These are phyloP conservation scores for Hystrix cristata DNA, from an alignment of 2,113 vertebrate species.

Conservation along the genomic window DNA sequence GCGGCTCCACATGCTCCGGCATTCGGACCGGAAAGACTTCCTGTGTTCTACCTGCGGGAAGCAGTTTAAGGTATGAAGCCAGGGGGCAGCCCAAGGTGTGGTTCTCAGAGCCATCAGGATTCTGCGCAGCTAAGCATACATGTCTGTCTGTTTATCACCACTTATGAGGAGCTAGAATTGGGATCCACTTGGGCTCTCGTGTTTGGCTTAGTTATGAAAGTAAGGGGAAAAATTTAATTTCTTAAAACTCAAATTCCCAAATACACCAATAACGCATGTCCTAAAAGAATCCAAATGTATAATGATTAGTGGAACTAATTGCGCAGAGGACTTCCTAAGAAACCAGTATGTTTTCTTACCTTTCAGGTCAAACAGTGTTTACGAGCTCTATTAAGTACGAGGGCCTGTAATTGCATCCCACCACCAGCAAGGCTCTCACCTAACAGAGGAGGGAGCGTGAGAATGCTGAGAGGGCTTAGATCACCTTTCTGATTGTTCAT, in stretches of 20 bases:
- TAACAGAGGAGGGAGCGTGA: background rate
- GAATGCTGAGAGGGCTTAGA: background rate
- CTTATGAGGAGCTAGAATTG: background rate
- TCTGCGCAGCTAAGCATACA: fast-evolving
- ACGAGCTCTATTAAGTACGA: background rate
- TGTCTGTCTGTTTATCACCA: background rate
- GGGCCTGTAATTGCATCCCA: background rate
- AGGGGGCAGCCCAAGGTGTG: no score
- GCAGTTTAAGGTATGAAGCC: slow-evolving; percentile 95
- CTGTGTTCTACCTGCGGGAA: slow-evolving; percentile 98
- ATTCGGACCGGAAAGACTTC: slow-evolving; percentile 98
- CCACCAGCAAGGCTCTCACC: background rate
- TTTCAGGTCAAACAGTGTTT: background rate
- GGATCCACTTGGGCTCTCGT: background rate
- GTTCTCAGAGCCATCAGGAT: background rate
- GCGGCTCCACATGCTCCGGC: slow-evolving; percentile 97
- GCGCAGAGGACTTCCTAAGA: background rate
- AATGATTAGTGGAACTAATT: background rate
- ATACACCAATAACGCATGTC: background rate
- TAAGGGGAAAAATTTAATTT: background rate
- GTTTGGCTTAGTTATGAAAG: slow-evolving; percentile 13
- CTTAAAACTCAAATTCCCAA: background rate
- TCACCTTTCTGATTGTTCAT: background rate
- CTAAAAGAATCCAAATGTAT: slow-evolving; percentile 28
- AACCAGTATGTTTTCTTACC: background rate